These are phyloP conservation scores for Furnarius figulus DNA, from an alignment of 2,113 vertebrate genomes.

Conservation along the genomic window DNA sequence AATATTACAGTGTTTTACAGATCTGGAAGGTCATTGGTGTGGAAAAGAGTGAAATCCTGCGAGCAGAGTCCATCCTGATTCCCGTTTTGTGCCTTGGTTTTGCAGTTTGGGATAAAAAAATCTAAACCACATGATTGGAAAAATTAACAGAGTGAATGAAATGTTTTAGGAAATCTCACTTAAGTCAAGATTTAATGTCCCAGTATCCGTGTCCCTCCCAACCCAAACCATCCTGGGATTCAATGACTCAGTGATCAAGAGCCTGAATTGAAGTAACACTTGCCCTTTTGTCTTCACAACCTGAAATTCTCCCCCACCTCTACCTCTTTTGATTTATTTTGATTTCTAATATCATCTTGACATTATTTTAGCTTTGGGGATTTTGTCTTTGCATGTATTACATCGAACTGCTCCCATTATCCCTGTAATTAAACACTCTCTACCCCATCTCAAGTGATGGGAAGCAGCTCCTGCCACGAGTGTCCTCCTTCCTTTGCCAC, in stretches of 20 bases:
- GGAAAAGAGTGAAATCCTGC: background rate
- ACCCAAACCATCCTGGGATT: background rate
- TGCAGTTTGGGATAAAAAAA: background rate
- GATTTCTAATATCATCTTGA: background rate
- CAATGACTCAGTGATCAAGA: background rate
- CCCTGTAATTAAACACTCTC: background rate
- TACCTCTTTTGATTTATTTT: background rate
- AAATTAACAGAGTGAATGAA: background rate
- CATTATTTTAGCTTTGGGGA: accelerated
- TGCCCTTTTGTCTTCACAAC: background rate
- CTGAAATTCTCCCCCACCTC: background rate
- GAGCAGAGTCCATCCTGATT: background rate
- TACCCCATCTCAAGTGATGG: background rate
- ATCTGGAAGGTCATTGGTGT: background rate
- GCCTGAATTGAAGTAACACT: background rate
- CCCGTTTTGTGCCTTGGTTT: background rate
- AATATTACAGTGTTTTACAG: background rate
- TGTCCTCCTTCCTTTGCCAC: background rate
- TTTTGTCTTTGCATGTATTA: background rate
- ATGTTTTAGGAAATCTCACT: background rate
- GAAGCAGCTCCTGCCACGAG: background rate
- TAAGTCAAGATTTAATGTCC: background rate
- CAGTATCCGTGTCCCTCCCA: background rate
- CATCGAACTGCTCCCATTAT: background rate
- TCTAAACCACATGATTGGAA: background rate